A percentile compares a stretch with the other conserved stretches of the same genome.
phyloP scores from a whole-genome alignment of 2,113 vertebrate species.

The Heterochromis multidens region DNA sequence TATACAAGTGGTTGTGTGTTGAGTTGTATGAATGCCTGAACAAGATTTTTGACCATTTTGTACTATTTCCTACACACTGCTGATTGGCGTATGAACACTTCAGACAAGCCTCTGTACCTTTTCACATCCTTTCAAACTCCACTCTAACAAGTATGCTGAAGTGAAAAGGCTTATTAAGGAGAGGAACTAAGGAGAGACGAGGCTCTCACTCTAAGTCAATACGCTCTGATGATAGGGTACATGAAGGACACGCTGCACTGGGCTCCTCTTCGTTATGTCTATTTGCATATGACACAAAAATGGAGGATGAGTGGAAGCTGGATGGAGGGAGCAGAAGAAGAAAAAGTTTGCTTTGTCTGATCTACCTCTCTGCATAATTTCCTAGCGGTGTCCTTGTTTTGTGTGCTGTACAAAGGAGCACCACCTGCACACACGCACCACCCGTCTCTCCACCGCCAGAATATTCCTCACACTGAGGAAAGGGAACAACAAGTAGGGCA shows the following conservation, averaged over 20 bases:
- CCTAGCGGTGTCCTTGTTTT: conserved; percentile 27
- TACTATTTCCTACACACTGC: background rate
- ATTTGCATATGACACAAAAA: conserved; percentile 18
- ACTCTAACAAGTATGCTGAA: background rate
- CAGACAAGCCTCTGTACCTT: background rate
- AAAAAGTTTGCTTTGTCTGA: background rate
- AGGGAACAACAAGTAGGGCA: conserved; percentile 64
- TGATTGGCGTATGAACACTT: conserved; percentile 3
- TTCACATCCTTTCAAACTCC: conserved; percentile 3
- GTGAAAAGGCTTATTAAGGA: conserved; percentile 14
- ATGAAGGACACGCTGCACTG: background rate
- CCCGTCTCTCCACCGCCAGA: background rate
- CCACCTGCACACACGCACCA: conserved; percentile 27
- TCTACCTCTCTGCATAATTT: conserved; percentile 28
- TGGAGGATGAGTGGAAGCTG: background rate
- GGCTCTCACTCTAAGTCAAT: conserved; percentile 15
- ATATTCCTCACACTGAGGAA: background rate
- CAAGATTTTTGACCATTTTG: background rate
- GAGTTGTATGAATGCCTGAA: background rate
- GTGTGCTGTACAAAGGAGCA: conserved; percentile 1
- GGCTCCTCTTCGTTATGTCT: background rate
- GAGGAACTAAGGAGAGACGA: background rate
- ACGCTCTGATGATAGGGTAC: conserved; percentile 6
- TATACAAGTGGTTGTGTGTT: background rate
- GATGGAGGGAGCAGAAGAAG: background rate